These are phyloP conservation scores for Cryptoleucopteryx plumbea DNA, from an alignment of 2,113 vertebrate species.

Conservation along the genomic window DNA sequence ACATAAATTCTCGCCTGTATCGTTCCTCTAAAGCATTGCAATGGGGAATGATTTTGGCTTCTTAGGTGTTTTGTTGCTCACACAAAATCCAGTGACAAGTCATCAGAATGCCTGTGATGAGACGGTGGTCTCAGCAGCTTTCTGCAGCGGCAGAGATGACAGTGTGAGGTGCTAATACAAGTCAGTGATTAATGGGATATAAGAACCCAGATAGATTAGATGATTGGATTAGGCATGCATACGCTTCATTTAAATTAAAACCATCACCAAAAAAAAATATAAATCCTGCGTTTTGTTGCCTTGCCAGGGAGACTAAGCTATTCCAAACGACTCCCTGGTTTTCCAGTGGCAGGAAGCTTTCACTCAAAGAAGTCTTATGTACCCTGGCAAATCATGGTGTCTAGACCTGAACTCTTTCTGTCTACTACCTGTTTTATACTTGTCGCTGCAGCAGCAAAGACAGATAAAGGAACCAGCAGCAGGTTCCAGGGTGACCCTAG, in stretches of 20 bases:
- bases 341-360: neutral
- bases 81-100: conserved; percentile 51
- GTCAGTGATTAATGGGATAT: conserved; percentile 42
- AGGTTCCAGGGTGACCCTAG: neutral
- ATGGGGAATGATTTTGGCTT: conserved; percentile 4
- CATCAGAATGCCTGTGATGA: conserved; percentile 52
- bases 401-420: neutral
- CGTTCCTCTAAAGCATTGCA: neutral
- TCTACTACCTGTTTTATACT: neutral
- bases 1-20: neutral
- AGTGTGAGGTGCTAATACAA: conserved; percentile 17
- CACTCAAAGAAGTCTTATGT: neutral
- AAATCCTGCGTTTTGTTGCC: neutral
- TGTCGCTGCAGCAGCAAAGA: neutral
- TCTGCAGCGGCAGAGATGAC: neutral
- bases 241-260: conserved; percentile 22
- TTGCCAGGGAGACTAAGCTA: neutral
- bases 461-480: neutral
- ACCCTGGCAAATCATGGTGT: neutral
- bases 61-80: neutral
- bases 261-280: neutral
- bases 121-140: neutral
- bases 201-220: conserved; percentile 41
- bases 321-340: neutral
- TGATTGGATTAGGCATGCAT: conserved; percentile 13